These are phyloP conservation scores for Coleophora flavipennella DNA, from an alignment of 2,888 invertebrate species.

Conservation along the genomic window DNA sequence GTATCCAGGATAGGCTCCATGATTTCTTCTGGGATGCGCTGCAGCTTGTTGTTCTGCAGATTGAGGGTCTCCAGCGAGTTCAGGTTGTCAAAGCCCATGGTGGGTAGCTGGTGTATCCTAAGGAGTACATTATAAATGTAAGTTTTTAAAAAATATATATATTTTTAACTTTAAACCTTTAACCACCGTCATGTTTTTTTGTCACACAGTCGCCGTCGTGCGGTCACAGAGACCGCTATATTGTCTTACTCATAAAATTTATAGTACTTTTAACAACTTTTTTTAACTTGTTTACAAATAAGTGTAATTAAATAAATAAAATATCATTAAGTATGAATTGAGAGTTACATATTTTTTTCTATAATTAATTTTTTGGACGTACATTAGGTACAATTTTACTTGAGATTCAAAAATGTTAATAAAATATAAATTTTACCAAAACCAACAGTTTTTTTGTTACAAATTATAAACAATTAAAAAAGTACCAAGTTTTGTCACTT, in stretches of 20 bases:
- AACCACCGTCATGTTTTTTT: background rate
- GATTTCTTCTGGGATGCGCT: constrained; percentile 87
- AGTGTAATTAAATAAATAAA: background rate
- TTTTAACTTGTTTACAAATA: background rate
- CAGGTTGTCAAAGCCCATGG: constrained; percentile 89
- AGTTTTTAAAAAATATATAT: background rate
- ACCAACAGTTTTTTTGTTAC: background rate
- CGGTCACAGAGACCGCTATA: too few species aligned
- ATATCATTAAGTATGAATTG: background rate
- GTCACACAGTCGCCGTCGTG: too few species aligned
- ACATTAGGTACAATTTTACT: background rate
- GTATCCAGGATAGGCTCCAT: constrained; percentile 93
- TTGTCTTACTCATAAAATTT: background rate
- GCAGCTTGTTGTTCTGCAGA: constrained; percentile 89
- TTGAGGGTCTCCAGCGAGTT: constrained; percentile 91
- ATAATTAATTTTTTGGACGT: too few species aligned
- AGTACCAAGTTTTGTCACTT: background rate
- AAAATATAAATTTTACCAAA: background rate
- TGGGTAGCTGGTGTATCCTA: constrained; percentile 87
- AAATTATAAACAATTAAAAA: background rate
- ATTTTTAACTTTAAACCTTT: background rate
- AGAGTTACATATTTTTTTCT: background rate
- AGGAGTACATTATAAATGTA: constrained; percentile 19
- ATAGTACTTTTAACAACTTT: background rate
- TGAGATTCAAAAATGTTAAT: too few species aligned